phyloP scores from a whole-genome alignment of 2,888 invertebrate genomes.

The Idaea dimidiata region DNA sequence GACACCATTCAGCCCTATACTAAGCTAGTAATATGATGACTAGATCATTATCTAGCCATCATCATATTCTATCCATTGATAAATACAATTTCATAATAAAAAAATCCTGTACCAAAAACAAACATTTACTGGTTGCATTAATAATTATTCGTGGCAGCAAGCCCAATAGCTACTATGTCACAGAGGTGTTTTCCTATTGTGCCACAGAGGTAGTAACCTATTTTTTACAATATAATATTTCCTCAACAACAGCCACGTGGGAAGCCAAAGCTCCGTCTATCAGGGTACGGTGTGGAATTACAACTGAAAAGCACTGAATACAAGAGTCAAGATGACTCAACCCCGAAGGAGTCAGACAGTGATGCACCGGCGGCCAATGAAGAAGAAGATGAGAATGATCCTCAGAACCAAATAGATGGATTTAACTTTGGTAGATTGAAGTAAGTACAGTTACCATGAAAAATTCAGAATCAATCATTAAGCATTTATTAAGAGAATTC shows the following conservation, averaged over 20 bases:
- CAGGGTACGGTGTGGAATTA: constrained; percentile 98
- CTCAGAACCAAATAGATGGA: constrained; percentile 89
- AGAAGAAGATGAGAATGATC: constrained; percentile 81
- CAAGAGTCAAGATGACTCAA: constrained; percentile 97
- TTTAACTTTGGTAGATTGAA: constrained; percentile 95
- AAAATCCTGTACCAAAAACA: too few relatives aligned
- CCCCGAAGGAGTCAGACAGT: constrained; percentile 81
- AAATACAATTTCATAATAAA: too few relatives aligned
- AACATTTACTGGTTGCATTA: too few relatives aligned
- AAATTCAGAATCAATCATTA: not conserved
- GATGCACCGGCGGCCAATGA: constrained; percentile 58
- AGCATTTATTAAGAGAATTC: too few relatives aligned
- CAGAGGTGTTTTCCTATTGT: too few relatives aligned
- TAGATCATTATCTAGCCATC: too few relatives aligned
- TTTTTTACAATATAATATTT: not conserved
- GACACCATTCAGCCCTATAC: too few relatives aligned
- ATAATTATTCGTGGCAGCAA: too few relatives aligned
- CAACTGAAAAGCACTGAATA: constrained; percentile 99
- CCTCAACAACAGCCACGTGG: constrained; percentile 48
- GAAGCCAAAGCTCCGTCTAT: constrained; percentile 85
- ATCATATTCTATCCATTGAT: too few relatives aligned
- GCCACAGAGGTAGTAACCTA: too few relatives aligned
- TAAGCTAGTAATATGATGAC: too few relatives aligned
- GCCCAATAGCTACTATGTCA: too few relatives aligned
- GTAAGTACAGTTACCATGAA: constrained; percentile 60